A percentile compares a stretch with the other conserved stretches of the same genome.
These are phyloP conservation scores for Esox masquinongy DNA, from an alignment of 2,797 vertebrate genomes.

Conservation along the genomic window DNA sequence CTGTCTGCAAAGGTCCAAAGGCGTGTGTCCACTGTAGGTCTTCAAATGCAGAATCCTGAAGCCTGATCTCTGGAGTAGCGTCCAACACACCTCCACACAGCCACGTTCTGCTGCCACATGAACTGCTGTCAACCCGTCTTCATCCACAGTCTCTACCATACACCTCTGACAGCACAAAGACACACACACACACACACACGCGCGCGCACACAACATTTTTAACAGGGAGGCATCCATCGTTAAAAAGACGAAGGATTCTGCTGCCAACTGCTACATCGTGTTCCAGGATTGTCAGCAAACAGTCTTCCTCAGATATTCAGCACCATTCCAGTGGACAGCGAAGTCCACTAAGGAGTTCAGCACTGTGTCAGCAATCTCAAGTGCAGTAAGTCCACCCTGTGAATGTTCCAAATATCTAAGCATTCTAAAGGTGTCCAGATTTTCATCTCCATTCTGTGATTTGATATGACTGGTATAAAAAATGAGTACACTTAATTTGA, in stretches of 20 bases:
- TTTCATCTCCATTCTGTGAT: neutral
- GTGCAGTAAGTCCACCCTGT: no score
- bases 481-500: neutral
- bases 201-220: neutral
- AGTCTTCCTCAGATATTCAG: neutral
- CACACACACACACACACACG: conserved; percentile 11
- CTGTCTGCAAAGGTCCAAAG: conserved; percentile 76
- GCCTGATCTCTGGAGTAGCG: conserved; percentile 72
- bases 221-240: neutral
- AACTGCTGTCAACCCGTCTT: conserved; percentile 76
- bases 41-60: conserved; percentile 71
- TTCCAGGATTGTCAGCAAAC: neutral
- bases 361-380: no score
- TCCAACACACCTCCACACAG: conserved; percentile 76
- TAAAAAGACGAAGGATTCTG: neutral
- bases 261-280: neutral
- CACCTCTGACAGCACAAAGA: conserved; percentile 66
- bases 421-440: neutral
- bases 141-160: conserved; percentile 70
- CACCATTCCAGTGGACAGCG: no score
- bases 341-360: no score
- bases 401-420: no score
- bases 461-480: neutral
- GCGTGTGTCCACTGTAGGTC: conserved; percentile 72
- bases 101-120: conserved; percentile 80